phyloP scores from a whole-genome alignment of 2,888 invertebrate genomes.

The Aradus depressus region DNA sequence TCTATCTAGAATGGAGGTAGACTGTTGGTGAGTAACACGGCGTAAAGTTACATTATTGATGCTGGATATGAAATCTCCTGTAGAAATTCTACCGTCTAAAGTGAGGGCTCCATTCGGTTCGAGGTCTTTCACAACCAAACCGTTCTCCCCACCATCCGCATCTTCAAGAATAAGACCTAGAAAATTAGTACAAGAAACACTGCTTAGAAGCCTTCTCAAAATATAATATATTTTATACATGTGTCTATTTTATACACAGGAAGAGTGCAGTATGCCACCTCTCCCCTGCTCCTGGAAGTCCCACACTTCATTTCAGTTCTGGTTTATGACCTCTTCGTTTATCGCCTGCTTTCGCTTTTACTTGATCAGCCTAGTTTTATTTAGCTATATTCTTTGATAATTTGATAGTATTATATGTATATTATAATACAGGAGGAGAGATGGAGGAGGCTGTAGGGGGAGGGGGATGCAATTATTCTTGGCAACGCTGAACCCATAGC shows the following conservation, averaged over 20 bases:
- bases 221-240: no score
- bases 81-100: slow-evolving; percentile 44
- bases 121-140: slow-evolving; percentile 39
- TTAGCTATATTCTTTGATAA: no score
- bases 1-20: slow-evolving; percentile 45
- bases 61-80: slow-evolving; percentile 45
- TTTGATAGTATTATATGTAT: no score
- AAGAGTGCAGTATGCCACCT: slow-evolving; percentile 2
- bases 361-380: no score
- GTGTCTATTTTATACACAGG: no score
- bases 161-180: slow-evolving; percentile 48
- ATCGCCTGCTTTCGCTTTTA: no score
- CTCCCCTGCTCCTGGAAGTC: neutral
- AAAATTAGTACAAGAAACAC: neutral
- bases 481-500: no score
- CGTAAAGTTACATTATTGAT: slow-evolving; percentile 48
- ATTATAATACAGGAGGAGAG: no score
- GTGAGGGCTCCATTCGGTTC: slow-evolving; percentile 43
- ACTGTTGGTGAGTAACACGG: slow-evolving; percentile 46
- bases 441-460: no score
- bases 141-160: slow-evolving; percentile 46
- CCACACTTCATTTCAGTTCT: no score
- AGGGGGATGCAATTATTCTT: no score
- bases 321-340: no score
- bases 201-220: neutral